A percentile compares a stretch with the other conserved stretches of the same genome.
Evolutionary conservation across 1,140 invertebrate species (phyloP).

Genomic region (Aphaenogaster floridana): DNA sequence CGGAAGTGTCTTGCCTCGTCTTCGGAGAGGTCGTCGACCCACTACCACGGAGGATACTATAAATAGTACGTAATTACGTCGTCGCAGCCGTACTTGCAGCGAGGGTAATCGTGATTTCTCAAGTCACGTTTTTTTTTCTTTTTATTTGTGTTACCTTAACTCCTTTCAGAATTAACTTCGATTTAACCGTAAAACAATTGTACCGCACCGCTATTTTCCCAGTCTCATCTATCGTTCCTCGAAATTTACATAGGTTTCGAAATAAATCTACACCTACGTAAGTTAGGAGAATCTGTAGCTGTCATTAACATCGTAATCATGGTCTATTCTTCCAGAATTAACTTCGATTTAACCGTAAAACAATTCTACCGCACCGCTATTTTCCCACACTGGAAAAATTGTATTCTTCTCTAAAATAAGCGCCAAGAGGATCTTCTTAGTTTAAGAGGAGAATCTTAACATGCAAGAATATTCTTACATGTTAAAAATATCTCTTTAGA

Average conservation of each 20-base stretch:
- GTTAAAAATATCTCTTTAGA: no score
- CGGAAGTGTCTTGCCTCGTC: conserved; percentile 67
- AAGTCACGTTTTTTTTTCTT: conserved; percentile 9
- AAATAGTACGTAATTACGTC: conserved; percentile 57
- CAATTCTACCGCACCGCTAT: background rate
- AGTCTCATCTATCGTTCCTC: background rate
- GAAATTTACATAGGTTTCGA: background rate
- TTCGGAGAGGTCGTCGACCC: conserved; percentile 62
- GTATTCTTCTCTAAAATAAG: no score
- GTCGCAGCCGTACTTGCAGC: background rate
- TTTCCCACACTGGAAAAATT: background rate
- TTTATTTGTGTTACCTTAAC: background rate
- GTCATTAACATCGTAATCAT: background rate
- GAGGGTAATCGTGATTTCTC: conserved; percentile 39
- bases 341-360: background rate
- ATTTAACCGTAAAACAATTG: conserved; percentile 4
- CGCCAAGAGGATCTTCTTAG: no score
- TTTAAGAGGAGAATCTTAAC: no score
- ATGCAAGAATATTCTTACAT: no score
- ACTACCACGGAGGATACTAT: conserved; percentile 33
- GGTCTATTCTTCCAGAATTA: background rate
- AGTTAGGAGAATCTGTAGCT: background rate
- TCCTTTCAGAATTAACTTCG: background rate
- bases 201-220: background rate
- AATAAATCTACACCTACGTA: no score